phyloP scores from a whole-genome alignment of 2,888 invertebrate species.

The Thecophora atra region DNA sequence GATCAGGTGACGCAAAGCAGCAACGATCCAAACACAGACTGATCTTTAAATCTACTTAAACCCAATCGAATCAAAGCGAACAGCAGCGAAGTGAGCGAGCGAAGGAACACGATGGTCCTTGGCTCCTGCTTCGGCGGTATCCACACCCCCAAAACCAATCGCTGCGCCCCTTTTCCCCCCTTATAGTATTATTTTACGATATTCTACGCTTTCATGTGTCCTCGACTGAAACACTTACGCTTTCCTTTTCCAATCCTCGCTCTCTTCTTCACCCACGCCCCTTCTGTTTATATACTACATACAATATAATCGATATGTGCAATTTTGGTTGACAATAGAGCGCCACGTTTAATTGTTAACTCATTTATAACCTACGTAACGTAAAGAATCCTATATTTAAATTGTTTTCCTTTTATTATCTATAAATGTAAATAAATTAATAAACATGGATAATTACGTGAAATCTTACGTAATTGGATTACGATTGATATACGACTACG shows the following conservation, averaged over 20 bases:
- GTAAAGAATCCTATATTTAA: conserved; percentile 15
- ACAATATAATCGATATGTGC: conserved; percentile 25
- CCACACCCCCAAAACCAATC: background rate
- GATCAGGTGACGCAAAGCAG: too few relatives aligned
- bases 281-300: background rate
- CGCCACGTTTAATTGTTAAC: conserved; percentile 10
- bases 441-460: too few relatives aligned
- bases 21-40: conserved; percentile 14
- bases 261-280: background rate
- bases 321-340: conserved; percentile 32
- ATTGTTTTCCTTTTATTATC: background rate
- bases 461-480: background rate
- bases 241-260: background rate
- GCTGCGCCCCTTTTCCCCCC: background rate
- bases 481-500: conserved; percentile 1
- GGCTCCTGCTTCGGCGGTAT: background rate
- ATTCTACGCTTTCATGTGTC: conserved; percentile 3
- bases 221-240: conserved; percentile 20
- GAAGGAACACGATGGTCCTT: background rate
- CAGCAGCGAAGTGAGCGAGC: background rate
- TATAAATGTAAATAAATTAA: background rate
- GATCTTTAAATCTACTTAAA: conserved; percentile 6
- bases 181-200: conserved; percentile 25
- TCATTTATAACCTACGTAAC: background rate
- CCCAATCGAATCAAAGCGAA: too few relatives aligned